Evolutionary conservation across 1,140 invertebrate genomes (phyloP).

Genomic region (Anastatus disparis): DNA sequence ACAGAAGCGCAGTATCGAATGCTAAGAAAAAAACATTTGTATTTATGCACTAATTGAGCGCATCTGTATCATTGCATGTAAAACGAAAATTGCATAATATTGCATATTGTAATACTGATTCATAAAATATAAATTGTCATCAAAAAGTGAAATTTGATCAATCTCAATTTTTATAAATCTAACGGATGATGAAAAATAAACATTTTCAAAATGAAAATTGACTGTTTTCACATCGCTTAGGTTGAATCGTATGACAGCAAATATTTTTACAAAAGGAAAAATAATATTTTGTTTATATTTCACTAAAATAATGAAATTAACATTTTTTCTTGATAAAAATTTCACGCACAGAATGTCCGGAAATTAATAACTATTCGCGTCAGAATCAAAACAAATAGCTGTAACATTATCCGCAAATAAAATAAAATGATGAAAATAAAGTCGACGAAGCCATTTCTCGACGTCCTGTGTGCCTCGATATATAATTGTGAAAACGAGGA

Average conservation of each 20-base stretch:
- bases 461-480: conserved; percentile 37
- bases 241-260: too few species aligned
- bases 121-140: background rate
- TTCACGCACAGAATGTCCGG: background rate
- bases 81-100: background rate
- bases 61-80: background rate
- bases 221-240: too few species aligned
- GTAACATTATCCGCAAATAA: conserved; percentile 5
- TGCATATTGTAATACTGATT: background rate
- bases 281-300: background rate
- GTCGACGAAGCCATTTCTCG: conserved; percentile 40
- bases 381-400: conserved; percentile 4
- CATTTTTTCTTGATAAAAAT: background rate
- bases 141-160: background rate
- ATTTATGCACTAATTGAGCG: conserved; percentile 10
- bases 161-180: too few species aligned
- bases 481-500: conserved; percentile 19
- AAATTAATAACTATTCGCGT: background rate
- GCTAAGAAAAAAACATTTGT: conserved; percentile 14
- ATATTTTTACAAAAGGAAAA: too few species aligned
- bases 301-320: background rate
- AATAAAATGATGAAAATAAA: conserved; percentile 9
- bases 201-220: too few species aligned
- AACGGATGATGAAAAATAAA: too few species aligned
- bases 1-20: conserved; percentile 13